Conservation (phyloP, 53 echinoderm and acorn worm species). For the Luidia sarsii region DNA sequence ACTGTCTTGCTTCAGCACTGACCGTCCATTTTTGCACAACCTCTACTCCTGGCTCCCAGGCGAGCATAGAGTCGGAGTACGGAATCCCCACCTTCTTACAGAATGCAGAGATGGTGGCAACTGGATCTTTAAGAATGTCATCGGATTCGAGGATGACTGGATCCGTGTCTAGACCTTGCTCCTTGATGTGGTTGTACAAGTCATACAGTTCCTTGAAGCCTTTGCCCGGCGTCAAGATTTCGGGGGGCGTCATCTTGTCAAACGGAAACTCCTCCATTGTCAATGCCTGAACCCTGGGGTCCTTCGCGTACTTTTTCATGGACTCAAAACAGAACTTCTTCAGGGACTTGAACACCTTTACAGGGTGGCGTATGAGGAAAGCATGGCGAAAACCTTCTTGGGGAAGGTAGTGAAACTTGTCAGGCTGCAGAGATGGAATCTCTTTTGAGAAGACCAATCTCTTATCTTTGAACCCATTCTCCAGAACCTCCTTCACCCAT, state of each 20-base stretch:
- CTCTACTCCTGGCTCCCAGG: slow-evolving; percentile 35
- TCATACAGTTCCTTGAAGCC: slow-evolving; percentile 14
- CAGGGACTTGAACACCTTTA: slow-evolving; percentile 34
- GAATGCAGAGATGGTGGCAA: neutral
- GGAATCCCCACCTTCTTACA: slow-evolving; percentile 19
- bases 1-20: neutral
- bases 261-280: neutral
- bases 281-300: neutral
- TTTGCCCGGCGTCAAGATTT: neutral
- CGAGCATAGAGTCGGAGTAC: slow-evolving; percentile 23
- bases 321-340: neutral
- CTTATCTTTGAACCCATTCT: slow-evolving; percentile 43
- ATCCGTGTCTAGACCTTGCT: neutral
- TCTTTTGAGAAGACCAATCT: slow-evolving; percentile 40
- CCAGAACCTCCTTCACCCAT: slow-evolving; percentile 34
- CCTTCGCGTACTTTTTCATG: neutral
- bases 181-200: slow-evolving; percentile 9
- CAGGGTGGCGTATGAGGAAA: slow-evolving; percentile 49
- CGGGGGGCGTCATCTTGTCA: neutral
- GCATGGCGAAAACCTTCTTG: slow-evolving; percentile 40
- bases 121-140: too few species aligned
- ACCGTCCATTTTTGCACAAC: too few species aligned
- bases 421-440: neutral
- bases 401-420: slow-evolving; percentile 27
- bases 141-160: slow-evolving; percentile 50